Evolutionary conservation across 2,113 vertebrate genomes (phyloP), one percentile per base, ranked within the genome.

Genomic region (Tetrax tetrax): DNA sequence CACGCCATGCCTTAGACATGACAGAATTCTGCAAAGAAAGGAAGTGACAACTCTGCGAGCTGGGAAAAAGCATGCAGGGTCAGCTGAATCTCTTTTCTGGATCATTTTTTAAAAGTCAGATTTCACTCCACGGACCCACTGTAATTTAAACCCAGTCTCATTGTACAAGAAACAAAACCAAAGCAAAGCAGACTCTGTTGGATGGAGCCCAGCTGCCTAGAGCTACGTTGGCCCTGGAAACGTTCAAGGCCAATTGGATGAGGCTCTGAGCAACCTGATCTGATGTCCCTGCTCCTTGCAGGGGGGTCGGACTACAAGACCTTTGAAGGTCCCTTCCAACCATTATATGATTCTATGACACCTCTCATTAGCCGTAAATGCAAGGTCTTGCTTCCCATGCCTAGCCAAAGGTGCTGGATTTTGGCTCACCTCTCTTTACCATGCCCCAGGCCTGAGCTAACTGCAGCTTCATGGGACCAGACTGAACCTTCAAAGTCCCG

Each of bases 1-100:
- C 53, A 83, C 20, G 7, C 38, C 45, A 31, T 28, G 38, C 47
- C 27, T 83, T 61, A 75, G 23, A 80, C 96, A 89, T 82, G 27
- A 75, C 72, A 91, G 85, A 92, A 93, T 8, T 93, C 35, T 61
- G 38, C 72, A 84, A 81, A 81, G 37, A 76, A 97, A 96, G 35
- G 53, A 95, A 94, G 77, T 47, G 84, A 93, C 77, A 95, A 63
- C 38, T 37, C 71, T 76, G 47, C 33, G 78, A 95, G 65, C 76
- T 92, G 66, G 23, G 20, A 38, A 69, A 78, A 92, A 88, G 27
- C 12, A 51, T 6, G 4, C 9, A 74, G 94, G 75, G 63, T 88
- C 90, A 90, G 64, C 84, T 90, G 82, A 79, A 88, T 13, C 19
- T 80, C 72, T 91, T 94, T 87, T 95, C 84, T 90, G 61, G 23